A percentile compares a stretch with the other conserved stretches of the same genome.
Evolutionary conservation across 2,113 vertebrate genomes (phyloP).

Genomic region (Rhegmatorhina hoffmannsi): DNA sequence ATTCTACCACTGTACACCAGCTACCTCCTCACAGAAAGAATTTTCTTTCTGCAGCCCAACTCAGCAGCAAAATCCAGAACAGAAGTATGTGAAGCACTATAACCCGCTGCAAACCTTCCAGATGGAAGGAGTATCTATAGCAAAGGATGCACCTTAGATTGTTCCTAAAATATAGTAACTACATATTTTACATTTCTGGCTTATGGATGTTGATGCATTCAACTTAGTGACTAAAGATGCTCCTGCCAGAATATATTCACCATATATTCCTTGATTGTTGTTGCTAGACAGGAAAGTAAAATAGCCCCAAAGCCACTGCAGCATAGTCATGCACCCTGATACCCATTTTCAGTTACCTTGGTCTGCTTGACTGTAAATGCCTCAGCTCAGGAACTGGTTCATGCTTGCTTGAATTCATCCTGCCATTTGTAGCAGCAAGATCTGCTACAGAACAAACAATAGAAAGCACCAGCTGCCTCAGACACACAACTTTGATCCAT

Average conservation of each 20-base stretch:
- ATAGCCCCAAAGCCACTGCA: neutral
- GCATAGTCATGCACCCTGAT: neutral
- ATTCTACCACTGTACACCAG: neutral
- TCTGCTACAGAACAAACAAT: neutral
- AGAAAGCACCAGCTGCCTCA: neutral
- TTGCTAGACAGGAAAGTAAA: neutral
- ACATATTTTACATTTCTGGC: neutral
- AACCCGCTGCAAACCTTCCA: neutral
- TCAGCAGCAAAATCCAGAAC: neutral
- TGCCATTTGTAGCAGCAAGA: neutral
- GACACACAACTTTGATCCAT: neutral
- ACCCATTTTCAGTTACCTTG: neutral
- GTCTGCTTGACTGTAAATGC: neutral
- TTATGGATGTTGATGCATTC: neutral
- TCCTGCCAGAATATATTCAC: neutral
- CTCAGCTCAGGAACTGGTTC: neutral
- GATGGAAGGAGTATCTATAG: neutral
- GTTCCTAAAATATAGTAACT: neutral
- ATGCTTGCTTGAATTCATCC: neutral
- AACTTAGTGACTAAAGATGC: neutral
- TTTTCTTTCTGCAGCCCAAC: neutral
- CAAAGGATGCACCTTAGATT: fast-evolving
- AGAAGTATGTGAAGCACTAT: neutral
- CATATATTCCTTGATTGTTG: neutral
- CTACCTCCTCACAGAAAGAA: neutral